Percentiles rank a stretch among this genome's conserved stretches.
phyloP scores from a whole-genome alignment of 2,888 invertebrate genomes.

The Zootermopsis nevadensis region DNA sequence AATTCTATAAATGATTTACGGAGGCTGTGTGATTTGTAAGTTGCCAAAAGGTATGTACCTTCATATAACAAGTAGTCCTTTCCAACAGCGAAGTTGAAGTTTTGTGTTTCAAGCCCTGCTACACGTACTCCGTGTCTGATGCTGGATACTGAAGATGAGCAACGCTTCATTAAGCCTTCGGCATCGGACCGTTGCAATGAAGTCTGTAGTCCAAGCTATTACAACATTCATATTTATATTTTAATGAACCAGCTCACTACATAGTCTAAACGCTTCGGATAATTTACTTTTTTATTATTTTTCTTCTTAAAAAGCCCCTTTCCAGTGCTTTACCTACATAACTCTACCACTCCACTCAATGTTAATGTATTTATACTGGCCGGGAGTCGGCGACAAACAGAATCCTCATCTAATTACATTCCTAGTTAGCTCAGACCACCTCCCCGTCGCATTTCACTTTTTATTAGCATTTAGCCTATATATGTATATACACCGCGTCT shows the following conservation, averaged over 20 bases:
- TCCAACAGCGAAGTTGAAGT: too few relatives aligned
- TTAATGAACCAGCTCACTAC: conserved; percentile 11
- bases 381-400: conserved; percentile 42
- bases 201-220: neutral
- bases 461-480: conserved; percentile 41
- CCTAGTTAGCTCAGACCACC: conserved; percentile 44
- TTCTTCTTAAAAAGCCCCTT: conserved; percentile 19
- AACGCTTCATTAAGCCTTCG: neutral
- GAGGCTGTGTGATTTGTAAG: too few relatives aligned
- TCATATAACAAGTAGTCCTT: too few relatives aligned
- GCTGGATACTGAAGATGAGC: neutral
- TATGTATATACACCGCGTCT: conserved; percentile 30
- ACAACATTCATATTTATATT: conserved; percentile 23
- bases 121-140: too few relatives aligned
- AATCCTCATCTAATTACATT: conserved; percentile 47
- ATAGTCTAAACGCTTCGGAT: conserved; percentile 33
- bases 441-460: conserved; percentile 34
- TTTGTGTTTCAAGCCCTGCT: too few relatives aligned
- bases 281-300: conserved; percentile 27
- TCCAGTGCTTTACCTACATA: conserved; percentile 11
- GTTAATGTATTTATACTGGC: conserved; percentile 48
- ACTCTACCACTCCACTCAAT: conserved; percentile 35
- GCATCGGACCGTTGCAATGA: neutral
- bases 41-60: too few relatives aligned
- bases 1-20: too few relatives aligned